phyloP scores from a whole-genome alignment of 1,140 invertebrate genomes.

The Brachionus plicatilis region DNA sequence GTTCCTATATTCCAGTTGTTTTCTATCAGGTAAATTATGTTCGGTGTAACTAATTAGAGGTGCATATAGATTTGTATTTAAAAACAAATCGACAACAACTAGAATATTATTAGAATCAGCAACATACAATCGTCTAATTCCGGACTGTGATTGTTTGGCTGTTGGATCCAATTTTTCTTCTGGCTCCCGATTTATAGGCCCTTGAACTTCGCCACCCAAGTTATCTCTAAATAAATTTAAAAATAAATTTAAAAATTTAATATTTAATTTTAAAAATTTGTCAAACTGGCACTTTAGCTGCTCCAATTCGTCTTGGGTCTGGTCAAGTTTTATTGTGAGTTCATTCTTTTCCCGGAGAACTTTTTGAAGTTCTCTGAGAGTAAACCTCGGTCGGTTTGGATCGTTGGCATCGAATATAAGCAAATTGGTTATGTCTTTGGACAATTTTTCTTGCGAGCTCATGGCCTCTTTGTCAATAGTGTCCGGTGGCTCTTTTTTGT shows the following conservation, averaged over 20 bases:
- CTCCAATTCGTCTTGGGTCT: constrained; percentile 56
- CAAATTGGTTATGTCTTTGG: constrained; percentile 15
- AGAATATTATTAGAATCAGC: constrained; percentile 12
- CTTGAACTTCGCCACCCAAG: constrained; percentile 66
- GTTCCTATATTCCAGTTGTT: not conserved
- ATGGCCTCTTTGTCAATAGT: not conserved
- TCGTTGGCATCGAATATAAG: constrained; percentile 27
- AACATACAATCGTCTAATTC: constrained; percentile 88
- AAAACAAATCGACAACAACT: constrained; percentile 31
- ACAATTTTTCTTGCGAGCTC: not conserved
- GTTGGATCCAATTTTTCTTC: constrained; percentile 71
- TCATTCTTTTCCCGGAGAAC: constrained; percentile 37
- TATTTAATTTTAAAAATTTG: too few relatives aligned
- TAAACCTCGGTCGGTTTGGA: constrained; percentile 21
- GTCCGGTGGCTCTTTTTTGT: constrained; percentile 40
- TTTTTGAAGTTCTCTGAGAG: constrained; percentile 28
- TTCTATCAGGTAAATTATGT: not conserved
- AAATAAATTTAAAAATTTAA: not conserved
- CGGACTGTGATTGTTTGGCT: constrained; percentile 67
- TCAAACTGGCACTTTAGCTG: constrained; percentile 61
- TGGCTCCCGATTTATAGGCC: constrained; percentile 86
- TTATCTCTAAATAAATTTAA: not conserved
- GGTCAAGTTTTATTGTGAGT: constrained; percentile 12
- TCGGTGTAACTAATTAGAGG: not conserved
- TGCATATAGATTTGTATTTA: not conserved